Evolutionary conservation across 2,888 invertebrate genomes (phyloP).

Genomic region (Anoplius nigerrimus): DNA sequence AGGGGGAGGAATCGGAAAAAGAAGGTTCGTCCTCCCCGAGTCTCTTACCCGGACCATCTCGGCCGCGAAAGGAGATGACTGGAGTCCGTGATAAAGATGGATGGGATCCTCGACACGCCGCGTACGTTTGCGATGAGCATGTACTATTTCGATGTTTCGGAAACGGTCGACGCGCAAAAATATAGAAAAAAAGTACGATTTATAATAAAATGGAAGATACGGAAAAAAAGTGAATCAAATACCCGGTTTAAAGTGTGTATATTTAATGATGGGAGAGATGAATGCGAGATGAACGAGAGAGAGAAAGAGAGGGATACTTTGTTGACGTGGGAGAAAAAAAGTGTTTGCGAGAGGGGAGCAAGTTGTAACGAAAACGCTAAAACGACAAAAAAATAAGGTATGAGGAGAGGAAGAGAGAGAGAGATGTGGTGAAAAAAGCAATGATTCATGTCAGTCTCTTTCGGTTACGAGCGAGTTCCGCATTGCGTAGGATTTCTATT

Average conservation of each 20-base stretch:
- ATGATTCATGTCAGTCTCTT: conserved; percentile 63
- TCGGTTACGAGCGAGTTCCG: conserved; percentile 73
- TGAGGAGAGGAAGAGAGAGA: conserved; percentile 27
- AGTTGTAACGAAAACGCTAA: conserved; percentile 17
- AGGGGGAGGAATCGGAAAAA: too few species aligned
- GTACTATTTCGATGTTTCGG: conserved; percentile 50
- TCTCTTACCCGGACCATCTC: too few species aligned
- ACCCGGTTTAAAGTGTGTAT: background rate
- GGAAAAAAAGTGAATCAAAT: background rate
- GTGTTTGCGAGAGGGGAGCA: conserved; percentile 21
- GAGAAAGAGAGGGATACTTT: background rate
- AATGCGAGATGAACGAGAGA: background rate
- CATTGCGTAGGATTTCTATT: conserved; percentile 63
- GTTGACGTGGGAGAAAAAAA: conserved; percentile 18
- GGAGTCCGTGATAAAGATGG: conserved; percentile 38
- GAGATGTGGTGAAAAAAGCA: background rate
- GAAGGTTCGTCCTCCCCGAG: background rate
- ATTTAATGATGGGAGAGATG: conserved; percentile 8
- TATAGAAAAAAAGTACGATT: conserved; percentile 14
- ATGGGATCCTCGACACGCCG: conserved; percentile 55
- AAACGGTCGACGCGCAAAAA: conserved; percentile 12
- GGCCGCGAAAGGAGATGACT: conserved; percentile 6
- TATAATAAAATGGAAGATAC: conserved; percentile 26
- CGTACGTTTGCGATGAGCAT: conserved; percentile 55
- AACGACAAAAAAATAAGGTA: conserved; percentile 31